A percentile compares a stretch with the other conserved stretches of the same genome.
Conservation (phyloP, 2,113 vertebrate species). For the Poeciliopsis prolifica region DNA sequence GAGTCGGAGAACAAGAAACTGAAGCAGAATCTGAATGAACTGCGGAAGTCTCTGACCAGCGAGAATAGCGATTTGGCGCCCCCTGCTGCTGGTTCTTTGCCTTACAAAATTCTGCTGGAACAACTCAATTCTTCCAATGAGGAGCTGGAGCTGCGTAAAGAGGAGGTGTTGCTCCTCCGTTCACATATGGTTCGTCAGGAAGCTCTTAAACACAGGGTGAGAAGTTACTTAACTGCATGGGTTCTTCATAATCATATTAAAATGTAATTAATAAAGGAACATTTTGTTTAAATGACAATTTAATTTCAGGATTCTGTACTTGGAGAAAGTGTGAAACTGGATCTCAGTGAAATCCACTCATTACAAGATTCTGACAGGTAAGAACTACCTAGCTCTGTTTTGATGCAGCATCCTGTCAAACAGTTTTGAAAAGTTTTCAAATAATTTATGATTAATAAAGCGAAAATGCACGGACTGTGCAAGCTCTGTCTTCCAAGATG, state of each 20-base stretch:
- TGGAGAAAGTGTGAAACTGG: slow-evolving; percentile 60
- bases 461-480: not conserved
- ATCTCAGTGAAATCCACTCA: slow-evolving; percentile 53
- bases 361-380: slow-evolving; percentile 59
- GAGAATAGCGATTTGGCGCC: slow-evolving; percentile 79
- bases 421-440: not conserved
- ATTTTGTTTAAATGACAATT: not conserved
- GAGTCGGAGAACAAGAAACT: slow-evolving; percentile 95
- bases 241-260: not conserved
- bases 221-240: not conserved
- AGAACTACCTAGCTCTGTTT: not conserved
- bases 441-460: not conserved
- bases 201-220: slow-evolving; percentile 89
- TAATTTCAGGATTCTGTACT: slow-evolving; percentile 59
- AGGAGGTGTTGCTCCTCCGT: slow-evolving; percentile 94
- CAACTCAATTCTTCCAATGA: slow-evolving; percentile 91
- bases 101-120: slow-evolving; percentile 89
- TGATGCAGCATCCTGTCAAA: not conserved
- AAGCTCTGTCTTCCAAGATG: not conserved
- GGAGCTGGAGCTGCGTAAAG: slow-evolving; percentile 93
- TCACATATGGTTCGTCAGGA: slow-evolving; percentile 94
- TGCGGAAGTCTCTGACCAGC: slow-evolving; percentile 86
- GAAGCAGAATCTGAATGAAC: slow-evolving; percentile 91
- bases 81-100: slow-evolving; percentile 80
- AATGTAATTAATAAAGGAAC: not conserved